Evolutionary conservation across 2,113 vertebrate genomes (phyloP).

Genomic region (Himantopus leucocephalus): DNA sequence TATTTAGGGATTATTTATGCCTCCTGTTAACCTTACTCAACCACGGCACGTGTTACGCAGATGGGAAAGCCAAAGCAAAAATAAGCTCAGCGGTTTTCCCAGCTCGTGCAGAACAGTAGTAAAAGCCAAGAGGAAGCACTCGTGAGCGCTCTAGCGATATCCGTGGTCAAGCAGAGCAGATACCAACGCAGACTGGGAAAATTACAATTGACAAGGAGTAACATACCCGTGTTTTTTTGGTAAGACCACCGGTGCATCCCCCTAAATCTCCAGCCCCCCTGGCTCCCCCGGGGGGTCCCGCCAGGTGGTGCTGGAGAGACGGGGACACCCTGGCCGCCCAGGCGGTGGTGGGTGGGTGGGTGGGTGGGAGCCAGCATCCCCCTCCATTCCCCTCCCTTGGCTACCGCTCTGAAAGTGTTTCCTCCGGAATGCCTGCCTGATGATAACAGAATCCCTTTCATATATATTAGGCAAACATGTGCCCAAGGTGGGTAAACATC

Average conservation of each 20-base stretch:
- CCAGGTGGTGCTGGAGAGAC: conserved; percentile 6
- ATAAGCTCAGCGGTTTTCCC: background rate
- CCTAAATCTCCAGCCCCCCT: rapidly evolving
- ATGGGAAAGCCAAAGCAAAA: conserved; percentile 4
- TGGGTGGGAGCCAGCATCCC: background rate
- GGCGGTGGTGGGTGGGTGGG: background rate
- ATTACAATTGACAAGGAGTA: rapidly evolving
- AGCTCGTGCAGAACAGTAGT: background rate
- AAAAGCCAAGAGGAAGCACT: background rate
- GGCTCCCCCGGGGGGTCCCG: background rate
- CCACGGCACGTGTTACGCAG: conserved; percentile 1
- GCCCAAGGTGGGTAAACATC: conserved; percentile 58
- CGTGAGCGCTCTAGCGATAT: rapidly evolving
- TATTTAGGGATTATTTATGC: conserved; percentile 30
- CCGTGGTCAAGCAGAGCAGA: rapidly evolving
- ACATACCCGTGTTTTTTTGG: rapidly evolving
- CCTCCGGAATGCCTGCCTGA: conserved; percentile 51
- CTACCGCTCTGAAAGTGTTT: background rate
- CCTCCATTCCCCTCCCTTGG: background rate
- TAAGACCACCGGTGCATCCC: rapidly evolving
- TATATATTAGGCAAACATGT: conserved; percentile 28
- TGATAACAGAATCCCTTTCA: conserved; percentile 58
- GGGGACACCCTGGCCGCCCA: background rate
- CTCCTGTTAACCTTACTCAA: conserved; percentile 3
- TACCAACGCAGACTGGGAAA: background rate